Conservation (phyloP, 2,888 invertebrate genomes). For the Teleogryllus oceanicus region DNA sequence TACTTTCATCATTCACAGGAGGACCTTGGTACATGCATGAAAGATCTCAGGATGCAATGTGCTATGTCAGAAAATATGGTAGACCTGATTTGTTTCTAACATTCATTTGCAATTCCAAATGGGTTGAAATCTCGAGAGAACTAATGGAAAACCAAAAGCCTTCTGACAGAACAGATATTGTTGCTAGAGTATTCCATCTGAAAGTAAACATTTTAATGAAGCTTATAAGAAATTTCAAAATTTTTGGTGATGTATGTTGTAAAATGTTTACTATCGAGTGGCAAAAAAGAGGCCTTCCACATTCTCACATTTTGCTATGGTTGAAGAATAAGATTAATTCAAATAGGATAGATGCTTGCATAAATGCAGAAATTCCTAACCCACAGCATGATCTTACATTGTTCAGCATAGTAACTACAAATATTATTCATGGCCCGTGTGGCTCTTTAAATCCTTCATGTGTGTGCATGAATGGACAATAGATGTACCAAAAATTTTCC, state of each 20-base stretch:
- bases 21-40: no score
- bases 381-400: conserved; percentile 39
- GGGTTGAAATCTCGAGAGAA: no score
- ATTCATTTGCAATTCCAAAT: no score
- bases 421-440: neutral
- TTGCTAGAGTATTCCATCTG: conserved; percentile 40
- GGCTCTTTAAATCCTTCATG: neutral
- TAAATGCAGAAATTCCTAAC: conserved; percentile 45
- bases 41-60: no score
- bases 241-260: conserved; percentile 21
- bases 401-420: neutral
- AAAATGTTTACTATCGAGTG: conserved; percentile 38
- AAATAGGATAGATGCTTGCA: conserved; percentile 41
- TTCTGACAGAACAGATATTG: conserved; percentile 41
- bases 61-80: no score
- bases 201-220: conserved; percentile 39
- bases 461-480: conserved; percentile 46
- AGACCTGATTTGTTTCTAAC: no score
- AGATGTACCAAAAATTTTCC: conserved; percentile 46
- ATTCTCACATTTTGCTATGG: conserved; percentile 41
- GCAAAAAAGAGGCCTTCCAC: conserved; percentile 44
- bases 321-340: conserved; percentile 38
- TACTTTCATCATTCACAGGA: no score
- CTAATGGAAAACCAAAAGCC: conserved; percentile 19
- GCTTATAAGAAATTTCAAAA: conserved; percentile 36